Conservation (phyloP, 2,797 vertebrate genomes). For the Hirundo rustica region DNA sequence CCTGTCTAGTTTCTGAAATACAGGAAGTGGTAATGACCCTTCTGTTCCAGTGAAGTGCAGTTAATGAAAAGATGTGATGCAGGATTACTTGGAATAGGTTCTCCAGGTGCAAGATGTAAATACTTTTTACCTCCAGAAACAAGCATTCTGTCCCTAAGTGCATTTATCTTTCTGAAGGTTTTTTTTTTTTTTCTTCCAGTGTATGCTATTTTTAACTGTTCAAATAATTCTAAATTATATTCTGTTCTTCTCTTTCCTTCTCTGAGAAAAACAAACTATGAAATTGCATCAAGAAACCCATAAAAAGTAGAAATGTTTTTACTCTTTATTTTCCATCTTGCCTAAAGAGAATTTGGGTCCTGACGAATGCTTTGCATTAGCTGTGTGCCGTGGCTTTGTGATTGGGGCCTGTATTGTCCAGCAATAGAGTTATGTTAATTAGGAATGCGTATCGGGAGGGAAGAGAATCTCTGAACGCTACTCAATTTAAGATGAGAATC, state of each 20-base stretch:
- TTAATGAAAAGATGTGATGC: not conserved
- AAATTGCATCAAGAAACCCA: not conserved
- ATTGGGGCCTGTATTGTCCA: not conserved
- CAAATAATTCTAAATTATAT: not conserved
- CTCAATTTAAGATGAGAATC: not conserved
- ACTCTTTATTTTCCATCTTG: not conserved
- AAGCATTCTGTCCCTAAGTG: not conserved
- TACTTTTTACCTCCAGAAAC: not conserved
- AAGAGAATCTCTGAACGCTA: not conserved
- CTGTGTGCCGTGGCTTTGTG: not conserved
- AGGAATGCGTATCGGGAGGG: not conserved
- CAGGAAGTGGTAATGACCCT: not conserved
- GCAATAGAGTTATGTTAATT: not conserved
- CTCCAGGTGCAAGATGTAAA: not conserved
- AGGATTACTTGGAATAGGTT: not conserved
- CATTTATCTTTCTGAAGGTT: not conserved
- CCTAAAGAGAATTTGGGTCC: not conserved
- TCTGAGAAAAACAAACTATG: not conserved
- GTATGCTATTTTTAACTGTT: not conserved
- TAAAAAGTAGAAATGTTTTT: not conserved
- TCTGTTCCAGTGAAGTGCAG: not conserved
- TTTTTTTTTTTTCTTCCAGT: not conserved
- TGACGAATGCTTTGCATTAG: not conserved
- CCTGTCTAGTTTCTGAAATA: not conserved
- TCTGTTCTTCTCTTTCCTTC: not conserved